Evolutionary conservation across 2,797 vertebrate genomes (phyloP).

Genomic region (Galaxias olidus): DNA sequence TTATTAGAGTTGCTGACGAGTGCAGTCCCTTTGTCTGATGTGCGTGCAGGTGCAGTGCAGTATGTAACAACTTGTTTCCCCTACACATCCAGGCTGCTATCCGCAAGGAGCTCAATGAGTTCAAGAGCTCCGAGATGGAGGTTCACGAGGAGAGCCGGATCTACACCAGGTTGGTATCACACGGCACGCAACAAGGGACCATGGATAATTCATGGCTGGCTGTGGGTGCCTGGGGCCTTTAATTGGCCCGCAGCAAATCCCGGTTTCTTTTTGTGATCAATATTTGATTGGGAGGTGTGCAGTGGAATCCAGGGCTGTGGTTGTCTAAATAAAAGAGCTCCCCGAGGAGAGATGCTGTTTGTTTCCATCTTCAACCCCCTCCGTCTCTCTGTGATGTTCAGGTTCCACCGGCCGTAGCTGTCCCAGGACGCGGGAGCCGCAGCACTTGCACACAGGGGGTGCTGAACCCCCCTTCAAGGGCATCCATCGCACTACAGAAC

Average conservation of each 20-base stretch:
- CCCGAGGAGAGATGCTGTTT: not conserved
- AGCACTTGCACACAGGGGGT: not conserved
- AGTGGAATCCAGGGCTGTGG: no score
- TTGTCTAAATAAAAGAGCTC: no score
- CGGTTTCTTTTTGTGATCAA: constrained; percentile 2
- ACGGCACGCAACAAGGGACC: not conserved
- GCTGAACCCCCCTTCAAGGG: not conserved
- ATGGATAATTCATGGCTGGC: constrained; percentile 8
- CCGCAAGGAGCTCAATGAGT: constrained; percentile 95
- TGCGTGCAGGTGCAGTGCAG: not conserved
- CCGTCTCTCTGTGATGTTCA: constrained; percentile 50
- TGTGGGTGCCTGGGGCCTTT: constrained; percentile 19
- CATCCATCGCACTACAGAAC: not conserved
- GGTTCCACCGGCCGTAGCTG: constrained; percentile 90
- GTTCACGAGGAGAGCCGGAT: constrained; percentile 93
- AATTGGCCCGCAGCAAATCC: not conserved
- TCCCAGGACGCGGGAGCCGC: not conserved
- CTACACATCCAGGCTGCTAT: constrained; percentile 86
- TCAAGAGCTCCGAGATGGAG: constrained; percentile 97
- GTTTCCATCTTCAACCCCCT: constrained; percentile 1
- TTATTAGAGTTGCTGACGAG: no score
- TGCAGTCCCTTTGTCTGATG: not conserved
- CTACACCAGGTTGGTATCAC: constrained; percentile 84
- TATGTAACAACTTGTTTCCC: not conserved
- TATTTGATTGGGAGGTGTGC: not conserved